These are phyloP conservation scores for Ischnura elegans DNA, from an alignment of 2,888 invertebrate genomes.

Conservation along the genomic window DNA sequence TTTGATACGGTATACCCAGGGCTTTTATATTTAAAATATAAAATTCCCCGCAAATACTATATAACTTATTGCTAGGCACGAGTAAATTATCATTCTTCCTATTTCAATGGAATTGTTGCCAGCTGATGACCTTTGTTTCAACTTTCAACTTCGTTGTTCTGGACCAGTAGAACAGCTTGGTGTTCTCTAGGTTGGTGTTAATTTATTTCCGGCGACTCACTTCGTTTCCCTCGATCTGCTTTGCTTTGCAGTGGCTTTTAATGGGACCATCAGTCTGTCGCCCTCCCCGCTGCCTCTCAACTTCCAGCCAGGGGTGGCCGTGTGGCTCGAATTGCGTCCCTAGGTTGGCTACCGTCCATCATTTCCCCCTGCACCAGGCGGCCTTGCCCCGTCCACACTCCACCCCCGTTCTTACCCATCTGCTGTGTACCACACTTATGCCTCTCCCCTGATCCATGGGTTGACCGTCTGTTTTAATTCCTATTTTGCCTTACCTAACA, in stretches of 20 bases:
- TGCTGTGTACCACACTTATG: background rate
- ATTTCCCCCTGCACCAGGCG: background rate
- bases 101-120: too few relatives aligned
- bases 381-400: background rate
- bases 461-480: too few relatives aligned
- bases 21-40: too few relatives aligned
- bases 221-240: background rate
- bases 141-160: background rate
- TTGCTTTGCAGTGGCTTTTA: background rate
- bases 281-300: background rate
- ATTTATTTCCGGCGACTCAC: background rate
- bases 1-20: too few relatives aligned
- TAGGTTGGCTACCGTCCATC: background rate
- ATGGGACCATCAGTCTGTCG: background rate
- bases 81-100: too few relatives aligned
- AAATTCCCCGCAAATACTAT: too few relatives aligned
- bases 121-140: too few relatives aligned
- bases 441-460: too few relatives aligned
- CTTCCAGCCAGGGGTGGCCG: background rate
- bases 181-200: background rate
- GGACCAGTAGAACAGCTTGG: background rate
- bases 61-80: too few relatives aligned
- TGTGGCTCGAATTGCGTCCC: background rate
- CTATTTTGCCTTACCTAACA: too few relatives aligned
- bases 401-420: background rate